Conservation (phyloP, 2,113 vertebrate genomes). For the Platichthys flesus region DNA sequence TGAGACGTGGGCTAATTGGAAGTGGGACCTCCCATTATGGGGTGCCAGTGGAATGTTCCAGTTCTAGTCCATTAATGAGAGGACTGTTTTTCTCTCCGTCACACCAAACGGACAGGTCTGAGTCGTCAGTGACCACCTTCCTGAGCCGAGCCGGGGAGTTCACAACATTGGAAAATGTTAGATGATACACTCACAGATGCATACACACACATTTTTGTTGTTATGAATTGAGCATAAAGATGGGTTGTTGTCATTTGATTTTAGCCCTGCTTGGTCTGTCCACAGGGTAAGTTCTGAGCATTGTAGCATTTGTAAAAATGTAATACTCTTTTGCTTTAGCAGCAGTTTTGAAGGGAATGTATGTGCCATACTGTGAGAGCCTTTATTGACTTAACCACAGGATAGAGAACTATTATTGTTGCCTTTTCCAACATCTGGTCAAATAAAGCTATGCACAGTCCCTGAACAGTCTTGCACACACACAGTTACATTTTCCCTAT, state of each 20-base stretch:
- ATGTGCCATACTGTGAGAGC: slow-evolving; percentile 46
- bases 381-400: slow-evolving; percentile 62
- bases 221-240: slow-evolving; percentile 14
- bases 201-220: slow-evolving; percentile 9
- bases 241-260: slow-evolving; percentile 31
- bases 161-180: slow-evolving; percentile 37
- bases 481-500: slow-evolving; percentile 13
- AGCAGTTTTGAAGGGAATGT: slow-evolving; percentile 46
- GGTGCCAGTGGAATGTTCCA: slow-evolving; percentile 68
- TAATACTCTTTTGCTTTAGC: slow-evolving; percentile 48
- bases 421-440: slow-evolving; percentile 61
- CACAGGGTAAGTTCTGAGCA: neutral
- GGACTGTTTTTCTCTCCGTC: slow-evolving; percentile 48
- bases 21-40: slow-evolving; percentile 72
- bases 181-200: slow-evolving; percentile 25
- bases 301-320: slow-evolving; percentile 32
- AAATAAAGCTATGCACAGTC: slow-evolving; percentile 41
- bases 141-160: slow-evolving; percentile 26
- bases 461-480: slow-evolving; percentile 6
- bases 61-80: slow-evolving; percentile 65
- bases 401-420: slow-evolving; percentile 47
- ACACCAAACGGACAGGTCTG: slow-evolving; percentile 41
- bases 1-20: slow-evolving; percentile 66
- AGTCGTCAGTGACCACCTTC: neutral
- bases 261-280: slow-evolving; percentile 11